phyloP scores from a whole-genome alignment of 1,140 invertebrate genomes.

The Philotrypesis tridentata region DNA sequence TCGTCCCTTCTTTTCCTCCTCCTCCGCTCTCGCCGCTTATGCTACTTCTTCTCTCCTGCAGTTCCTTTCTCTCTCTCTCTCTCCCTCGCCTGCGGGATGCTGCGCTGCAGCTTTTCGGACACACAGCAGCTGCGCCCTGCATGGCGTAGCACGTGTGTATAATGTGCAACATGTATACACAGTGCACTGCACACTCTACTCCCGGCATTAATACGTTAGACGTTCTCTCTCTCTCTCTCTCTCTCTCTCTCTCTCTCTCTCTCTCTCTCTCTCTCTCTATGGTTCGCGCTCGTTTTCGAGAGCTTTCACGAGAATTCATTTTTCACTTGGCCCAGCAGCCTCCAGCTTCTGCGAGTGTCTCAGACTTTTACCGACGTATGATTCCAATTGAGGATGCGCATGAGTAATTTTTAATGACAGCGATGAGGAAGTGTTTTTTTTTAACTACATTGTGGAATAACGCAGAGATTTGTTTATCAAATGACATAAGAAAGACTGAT shows the following conservation, averaged over 20 bases:
- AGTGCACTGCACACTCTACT: background rate
- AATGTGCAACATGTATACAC: background rate
- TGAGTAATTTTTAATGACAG: too few relatives aligned
- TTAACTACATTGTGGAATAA: background rate
- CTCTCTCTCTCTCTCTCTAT: background rate
- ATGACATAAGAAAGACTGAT: background rate
- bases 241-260: constrained; percentile 4
- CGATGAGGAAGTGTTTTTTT: too few relatives aligned
- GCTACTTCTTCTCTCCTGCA: background rate
- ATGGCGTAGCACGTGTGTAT: constrained; percentile 37
- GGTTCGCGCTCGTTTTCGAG: background rate
- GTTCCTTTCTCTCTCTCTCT: background rate
- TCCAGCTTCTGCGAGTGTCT: background rate
- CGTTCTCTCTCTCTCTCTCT: background rate
- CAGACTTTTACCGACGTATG: background rate
- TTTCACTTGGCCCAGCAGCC: too few relatives aligned
- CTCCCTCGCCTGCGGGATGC: background rate
- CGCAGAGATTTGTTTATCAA: background rate
- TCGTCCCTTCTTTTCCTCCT: background rate
- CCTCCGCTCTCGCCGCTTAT: background rate
- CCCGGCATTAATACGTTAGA: background rate
- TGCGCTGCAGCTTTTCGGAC: background rate
- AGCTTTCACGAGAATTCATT: background rate
- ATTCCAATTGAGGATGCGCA: background rate
- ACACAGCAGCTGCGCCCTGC: constrained; percentile 28